Base-by-base conservation (phyloP, 2,797 vertebrate genomes). In the Momotus momota region DNA sequence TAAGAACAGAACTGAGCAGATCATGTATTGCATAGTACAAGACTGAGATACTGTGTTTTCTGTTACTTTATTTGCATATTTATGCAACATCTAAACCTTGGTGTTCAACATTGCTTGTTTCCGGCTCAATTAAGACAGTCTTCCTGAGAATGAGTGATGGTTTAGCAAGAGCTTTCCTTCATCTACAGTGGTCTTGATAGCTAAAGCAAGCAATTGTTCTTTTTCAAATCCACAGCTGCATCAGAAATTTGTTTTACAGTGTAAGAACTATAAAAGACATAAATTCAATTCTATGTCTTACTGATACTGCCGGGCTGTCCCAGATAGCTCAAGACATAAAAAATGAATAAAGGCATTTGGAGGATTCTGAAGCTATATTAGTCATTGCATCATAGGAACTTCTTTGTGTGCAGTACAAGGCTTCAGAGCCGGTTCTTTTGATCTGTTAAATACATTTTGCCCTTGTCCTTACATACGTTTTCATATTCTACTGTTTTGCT, bases 201-300 rank as follows among this genome's bases (percentile, higher is more conserved):
- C 26, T 93, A 65, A 90, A 54, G 43, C 21, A 60, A 75, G 40
- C 35, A 88, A 33, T 3, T 15, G 38, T 41, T 66, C 14, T 41
- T 41, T 96, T 92, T 58, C 10, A 72, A 93, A 73, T 84, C 48
- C 35, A 86, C 40, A 88, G 6, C 25, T 84, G 43, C 35, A 60
- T 62, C 46, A 71, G 27, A 79, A 80, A 81, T 67, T 33, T 46
- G 12, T 69, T 79, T 84, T 79, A 45, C 25, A 27, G 18, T 29
- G 6, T 46, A 52, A 88, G 58, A 95, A 23, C 35, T 69, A 10
- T 60, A 70, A 81, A 79, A 72, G 29, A 69, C 48, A 66, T 7
- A 45, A 70, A 88, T 66, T 90, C 40, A 38, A 0, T 81, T 81
- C 20, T 67, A 38, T 60, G n/a, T 55, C n/a, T 84, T 88, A 70